Evolutionary conservation across 1,140 invertebrate genomes (phyloP).

Genomic region (Magallana gigas): DNA sequence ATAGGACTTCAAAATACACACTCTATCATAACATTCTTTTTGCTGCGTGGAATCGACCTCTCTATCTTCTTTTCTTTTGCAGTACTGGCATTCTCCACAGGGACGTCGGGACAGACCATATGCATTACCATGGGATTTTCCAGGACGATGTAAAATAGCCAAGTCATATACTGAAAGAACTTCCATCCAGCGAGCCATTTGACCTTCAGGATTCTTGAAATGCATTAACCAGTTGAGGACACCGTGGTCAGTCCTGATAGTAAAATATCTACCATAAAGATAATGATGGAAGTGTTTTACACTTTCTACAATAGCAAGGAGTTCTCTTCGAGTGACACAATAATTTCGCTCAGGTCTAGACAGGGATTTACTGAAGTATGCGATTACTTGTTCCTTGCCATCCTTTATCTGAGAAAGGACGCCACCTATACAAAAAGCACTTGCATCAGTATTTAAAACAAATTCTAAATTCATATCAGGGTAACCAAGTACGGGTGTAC

Average conservation of each 20-base stretch:
- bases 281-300: conserved; percentile 6
- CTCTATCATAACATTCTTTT: neutral
- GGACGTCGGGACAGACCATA: neutral
- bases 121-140: neutral
- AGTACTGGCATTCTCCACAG: neutral
- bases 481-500: neutral
- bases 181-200: too few relatives aligned
- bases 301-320: neutral
- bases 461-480: neutral
- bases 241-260: neutral
- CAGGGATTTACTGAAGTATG: neutral
- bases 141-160: neutral
- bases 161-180: neutral
- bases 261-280: neutral
- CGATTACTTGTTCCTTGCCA: neutral
- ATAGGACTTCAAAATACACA: neutral
- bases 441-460: neutral
- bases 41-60: neutral
- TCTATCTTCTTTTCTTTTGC: neutral
- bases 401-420: neutral
- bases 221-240: neutral
- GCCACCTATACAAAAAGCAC: neutral
- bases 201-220: neutral
- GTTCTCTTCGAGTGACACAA: neutral
- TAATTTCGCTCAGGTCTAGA: neutral